Evolutionary conservation across 2,797 vertebrate genomes (phyloP).

Genomic region (Melanotaenia trifasciata): DNA sequence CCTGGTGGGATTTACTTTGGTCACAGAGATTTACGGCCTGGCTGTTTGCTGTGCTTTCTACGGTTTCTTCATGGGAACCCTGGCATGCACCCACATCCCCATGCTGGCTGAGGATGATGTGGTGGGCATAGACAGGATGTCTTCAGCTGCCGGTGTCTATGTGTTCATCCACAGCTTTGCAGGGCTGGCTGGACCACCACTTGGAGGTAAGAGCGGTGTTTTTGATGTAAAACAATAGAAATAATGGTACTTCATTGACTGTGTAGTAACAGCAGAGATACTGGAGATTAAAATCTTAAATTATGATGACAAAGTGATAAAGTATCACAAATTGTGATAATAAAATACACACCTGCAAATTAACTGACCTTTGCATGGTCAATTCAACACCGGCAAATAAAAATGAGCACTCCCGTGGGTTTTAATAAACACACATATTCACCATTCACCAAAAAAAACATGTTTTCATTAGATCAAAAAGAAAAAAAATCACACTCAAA

Average conservation of each 20-base stretch:
- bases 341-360: neutral
- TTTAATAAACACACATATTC: neutral
- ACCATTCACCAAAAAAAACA: no score
- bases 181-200: conserved; percentile 93
- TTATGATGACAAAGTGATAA: neutral
- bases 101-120: conserved; percentile 95
- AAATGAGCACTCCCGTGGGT: neutral
- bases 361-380: neutral
- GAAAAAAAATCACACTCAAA: neutral
- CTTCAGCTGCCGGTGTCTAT: conserved; percentile 93
- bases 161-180: conserved; percentile 95
- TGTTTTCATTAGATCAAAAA: neutral
- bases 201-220: conserved; percentile 87
- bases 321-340: neutral
- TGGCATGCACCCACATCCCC: conserved; percentile 92
- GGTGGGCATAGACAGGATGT: conserved; percentile 92
- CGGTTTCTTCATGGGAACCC: conserved; percentile 91
- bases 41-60: conserved; percentile 89
- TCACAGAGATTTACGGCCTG: conserved; percentile 89
- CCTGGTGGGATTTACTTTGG: conserved; percentile 89
- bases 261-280: neutral
- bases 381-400: no score
- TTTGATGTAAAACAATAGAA: neutral
- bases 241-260: neutral
- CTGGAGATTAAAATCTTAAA: neutral